These are phyloP conservation scores for Abscondita cerata DNA, from an alignment of 2,888 invertebrate species.

Conservation along the genomic window DNA sequence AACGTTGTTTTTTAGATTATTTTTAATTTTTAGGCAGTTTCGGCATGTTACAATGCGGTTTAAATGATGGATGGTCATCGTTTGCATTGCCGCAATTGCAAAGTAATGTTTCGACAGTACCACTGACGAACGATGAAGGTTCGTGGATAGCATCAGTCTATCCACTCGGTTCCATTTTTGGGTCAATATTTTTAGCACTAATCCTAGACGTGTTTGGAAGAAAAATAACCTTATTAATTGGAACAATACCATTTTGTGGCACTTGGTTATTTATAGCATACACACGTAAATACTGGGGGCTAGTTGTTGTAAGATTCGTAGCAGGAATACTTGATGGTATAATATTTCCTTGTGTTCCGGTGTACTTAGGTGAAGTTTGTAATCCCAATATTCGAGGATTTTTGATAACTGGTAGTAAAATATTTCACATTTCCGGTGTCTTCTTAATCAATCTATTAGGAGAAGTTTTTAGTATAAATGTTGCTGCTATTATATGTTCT, in stretches of 20 bases:
- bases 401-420: too few relatives aligned
- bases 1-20: too few relatives aligned
- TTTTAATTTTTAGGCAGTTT: too few relatives aligned
- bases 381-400: slow-evolving; percentile 66
- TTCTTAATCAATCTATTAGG: slow-evolving; percentile 69
- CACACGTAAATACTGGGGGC: slow-evolving; percentile 63
- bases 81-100: slow-evolving; percentile 65
- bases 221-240: too few relatives aligned
- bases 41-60: too few relatives aligned
- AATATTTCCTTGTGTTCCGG: slow-evolving; percentile 60
- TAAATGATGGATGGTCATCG: slow-evolving; percentile 67
- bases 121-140: slow-evolving; percentile 61
- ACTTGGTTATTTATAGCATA: slow-evolving; percentile 71
- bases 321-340: slow-evolving; percentile 66
- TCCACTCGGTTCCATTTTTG: slow-evolving; percentile 54
- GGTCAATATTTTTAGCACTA: slow-evolving; percentile 61
- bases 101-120: slow-evolving; percentile 58
- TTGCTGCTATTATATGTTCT: slow-evolving; percentile 64
- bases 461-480: slow-evolving; percentile 62
- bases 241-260: slow-evolving; percentile 66
- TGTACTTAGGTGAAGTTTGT: slow-evolving; percentile 70
- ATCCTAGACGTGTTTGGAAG: slow-evolving; percentile 71
- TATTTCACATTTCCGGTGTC: slow-evolving; percentile 60
- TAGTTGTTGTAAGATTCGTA: slow-evolving; percentile 62
- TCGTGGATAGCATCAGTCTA: slow-evolving; percentile 72